Evolutionary conservation across 2,797 vertebrate genomes (phyloP).

Genomic region (Kryptolebias ocellatus): DNA sequence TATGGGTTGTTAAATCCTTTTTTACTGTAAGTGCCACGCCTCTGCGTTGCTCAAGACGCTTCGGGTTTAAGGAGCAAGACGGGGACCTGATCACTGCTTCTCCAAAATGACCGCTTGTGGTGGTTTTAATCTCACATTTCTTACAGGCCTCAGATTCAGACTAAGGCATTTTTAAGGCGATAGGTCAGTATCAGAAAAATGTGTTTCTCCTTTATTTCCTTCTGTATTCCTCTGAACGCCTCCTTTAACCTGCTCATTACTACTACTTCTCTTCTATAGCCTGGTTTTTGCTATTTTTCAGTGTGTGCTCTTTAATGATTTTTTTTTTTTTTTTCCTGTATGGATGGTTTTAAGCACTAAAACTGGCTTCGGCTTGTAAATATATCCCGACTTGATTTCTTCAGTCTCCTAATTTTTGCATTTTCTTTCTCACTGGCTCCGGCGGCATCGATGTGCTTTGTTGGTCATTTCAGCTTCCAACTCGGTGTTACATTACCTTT

Average conservation of each 20-base stretch:
- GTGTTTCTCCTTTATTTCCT: conserved; percentile 52
- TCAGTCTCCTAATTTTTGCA: conserved; percentile 53
- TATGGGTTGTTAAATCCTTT: conserved; percentile 46
- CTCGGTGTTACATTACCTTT: conserved; percentile 58
- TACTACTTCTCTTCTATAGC: conserved; percentile 52
- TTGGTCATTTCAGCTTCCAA: conserved; percentile 70
- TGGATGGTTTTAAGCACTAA: conserved; percentile 34
- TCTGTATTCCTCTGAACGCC: conserved; percentile 36
- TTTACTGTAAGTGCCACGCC: conserved; percentile 32
- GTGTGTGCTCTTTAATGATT: conserved; percentile 5
- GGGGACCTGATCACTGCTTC: background rate
- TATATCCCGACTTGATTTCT: conserved; percentile 78
- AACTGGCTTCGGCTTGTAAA: conserved; percentile 53
- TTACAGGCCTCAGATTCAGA: conserved; percentile 63
- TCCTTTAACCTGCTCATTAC: too few species aligned
- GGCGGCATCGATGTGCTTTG: conserved; percentile 67
- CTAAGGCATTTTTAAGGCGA: conserved; percentile 48
- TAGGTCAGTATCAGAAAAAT: conserved; percentile 63
- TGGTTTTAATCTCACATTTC: conserved; percentile 52
- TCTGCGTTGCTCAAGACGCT: conserved; percentile 36
- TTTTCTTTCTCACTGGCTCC: conserved; percentile 70
- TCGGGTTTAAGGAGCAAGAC: conserved; percentile 34
- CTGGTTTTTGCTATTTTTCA: conserved; percentile 55
- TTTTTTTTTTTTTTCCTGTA: conserved; percentile 38
- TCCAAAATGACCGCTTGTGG: conserved; percentile 37